Evolutionary conservation across 2,113 vertebrate genomes (phyloP), one percentile per base, ranked within the genome.

Genomic region (Phainopepla nitens): DNA sequence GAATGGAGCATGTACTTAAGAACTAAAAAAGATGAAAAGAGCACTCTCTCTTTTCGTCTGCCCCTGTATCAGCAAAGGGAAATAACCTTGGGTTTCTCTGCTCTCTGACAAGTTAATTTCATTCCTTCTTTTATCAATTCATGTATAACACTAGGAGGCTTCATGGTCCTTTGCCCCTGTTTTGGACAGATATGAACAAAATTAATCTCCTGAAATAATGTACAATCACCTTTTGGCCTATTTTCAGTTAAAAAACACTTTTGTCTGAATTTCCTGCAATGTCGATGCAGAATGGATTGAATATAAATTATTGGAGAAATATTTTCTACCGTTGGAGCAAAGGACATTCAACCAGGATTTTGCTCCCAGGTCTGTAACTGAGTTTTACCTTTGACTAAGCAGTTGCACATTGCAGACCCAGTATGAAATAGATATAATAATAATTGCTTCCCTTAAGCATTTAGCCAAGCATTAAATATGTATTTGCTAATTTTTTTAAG

Each of bases 231-330:
- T 94, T 66, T 80, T 90, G 56, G 31, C 33, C 25, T 81, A 35
- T 81, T 94, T 92, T 84, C 39, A 78, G 18, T 69, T 27, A 36
- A 79, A 81, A 94, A 45, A 44, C 36, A 83, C 51, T 78, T 84
- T 77, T 88, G 21, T 21, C 1, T 27, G 56, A 33, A 56, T 86
- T 88, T 90, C 27, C 58, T 89, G 69, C 29, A 66, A 56, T 87
- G 36, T 93, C 84, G 92, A 57, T 84, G 51, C 29, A 80, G 45
- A 94, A 72, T 66, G 81, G 70, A 80, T 35, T 81, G 41, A 83
- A 97, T 90, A 88, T 45, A 94, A 97, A 87, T 94, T 75, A 85
- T 56, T 92, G 84, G 50, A 82, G 39, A 97, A 90, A 71, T 66
- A 13, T 75, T 89, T 84, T 94, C 50, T 72, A 31, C 20, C 27